A percentile compares a stretch with the other conserved stretches of the same genome.
Conservation (phyloP, 2,113 vertebrate genomes). For the Perca fluviatilis region DNA sequence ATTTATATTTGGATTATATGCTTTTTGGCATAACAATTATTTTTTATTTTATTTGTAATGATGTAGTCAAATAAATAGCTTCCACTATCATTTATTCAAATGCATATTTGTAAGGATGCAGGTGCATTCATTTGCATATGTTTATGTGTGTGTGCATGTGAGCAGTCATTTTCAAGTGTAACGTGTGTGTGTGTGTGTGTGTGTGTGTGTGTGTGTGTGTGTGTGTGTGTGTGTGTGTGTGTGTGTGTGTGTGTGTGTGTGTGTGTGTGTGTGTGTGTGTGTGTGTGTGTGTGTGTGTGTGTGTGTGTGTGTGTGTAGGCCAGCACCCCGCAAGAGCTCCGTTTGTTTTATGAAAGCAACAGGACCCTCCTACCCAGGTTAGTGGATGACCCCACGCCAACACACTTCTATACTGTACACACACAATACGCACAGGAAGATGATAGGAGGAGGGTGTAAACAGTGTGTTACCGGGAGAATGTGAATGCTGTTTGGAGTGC, state of each 20-base stretch:
- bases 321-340: constrained; percentile 95
- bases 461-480: constrained; percentile 13
- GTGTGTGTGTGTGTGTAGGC: constrained; percentile 82
- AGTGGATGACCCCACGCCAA: constrained; percentile 59
- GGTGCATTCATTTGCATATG: constrained; percentile 1
- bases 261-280: constrained; percentile 9
- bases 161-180: background rate
- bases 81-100: background rate
- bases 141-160: background rate
- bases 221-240: constrained; percentile 30
- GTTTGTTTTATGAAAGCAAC: constrained; percentile 96
- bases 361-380: constrained; percentile 92
- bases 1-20: constrained; percentile 15
- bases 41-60: background rate
- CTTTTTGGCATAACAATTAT: background rate
- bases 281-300: constrained; percentile 36
- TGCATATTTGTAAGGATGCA: background rate
- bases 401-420: background rate
- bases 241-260: constrained; percentile 14
- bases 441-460: background rate
- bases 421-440: background rate
- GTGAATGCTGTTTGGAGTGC: background rate
- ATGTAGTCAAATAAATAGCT: background rate
- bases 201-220: constrained; percentile 36
- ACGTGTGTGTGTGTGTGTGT: constrained; percentile 24